Percentiles rank a stretch among this genome's conserved stretches.
Conservation (phyloP, 2,888 invertebrate genomes). For the Eudasyphora cyanicolor region DNA sequence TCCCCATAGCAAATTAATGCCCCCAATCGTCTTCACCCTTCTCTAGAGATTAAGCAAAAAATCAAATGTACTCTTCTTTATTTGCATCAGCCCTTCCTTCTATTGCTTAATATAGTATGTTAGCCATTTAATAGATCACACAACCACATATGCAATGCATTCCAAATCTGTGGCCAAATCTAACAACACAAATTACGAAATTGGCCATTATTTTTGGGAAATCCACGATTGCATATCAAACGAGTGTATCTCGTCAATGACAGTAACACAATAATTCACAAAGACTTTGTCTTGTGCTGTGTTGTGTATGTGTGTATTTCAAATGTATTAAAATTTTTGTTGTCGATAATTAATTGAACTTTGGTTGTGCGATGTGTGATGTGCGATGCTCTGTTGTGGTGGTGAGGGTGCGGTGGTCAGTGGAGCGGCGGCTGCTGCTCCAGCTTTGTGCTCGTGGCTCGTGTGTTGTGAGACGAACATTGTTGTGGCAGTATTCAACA, state of each 20-base stretch:
- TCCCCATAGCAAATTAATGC: too few relatives aligned
- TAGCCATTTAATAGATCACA: too few relatives aligned
- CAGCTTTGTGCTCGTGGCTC: not conserved
- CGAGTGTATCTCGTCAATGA: not conserved
- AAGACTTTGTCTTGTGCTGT: too few relatives aligned
- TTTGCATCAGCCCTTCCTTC: too few relatives aligned
- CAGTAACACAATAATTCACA: conserved; percentile 12
- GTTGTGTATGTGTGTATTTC: not conserved
- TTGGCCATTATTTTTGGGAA: not conserved
- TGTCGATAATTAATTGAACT: conserved; percentile 19
- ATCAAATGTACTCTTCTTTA: too few relatives aligned
- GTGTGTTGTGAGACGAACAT: conserved; percentile 11
- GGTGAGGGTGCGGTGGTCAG: not conserved
- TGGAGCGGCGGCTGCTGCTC: too few relatives aligned
- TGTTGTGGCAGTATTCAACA: conserved; percentile 63
- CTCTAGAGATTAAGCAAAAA: too few relatives aligned
- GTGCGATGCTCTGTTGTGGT: not conserved
- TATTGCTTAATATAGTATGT: too few relatives aligned
- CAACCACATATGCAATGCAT: too few relatives aligned
- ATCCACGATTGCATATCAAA: not conserved
- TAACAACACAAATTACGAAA: not conserved
- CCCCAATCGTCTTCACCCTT: too few relatives aligned
- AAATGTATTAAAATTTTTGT: conserved; percentile 31
- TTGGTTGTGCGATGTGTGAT: conserved; percentile 18
- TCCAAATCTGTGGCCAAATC: too few relatives aligned